Base-by-base conservation (phyloP, 2,113 vertebrate genomes). In the Misgurnus mizolepis region DNA sequence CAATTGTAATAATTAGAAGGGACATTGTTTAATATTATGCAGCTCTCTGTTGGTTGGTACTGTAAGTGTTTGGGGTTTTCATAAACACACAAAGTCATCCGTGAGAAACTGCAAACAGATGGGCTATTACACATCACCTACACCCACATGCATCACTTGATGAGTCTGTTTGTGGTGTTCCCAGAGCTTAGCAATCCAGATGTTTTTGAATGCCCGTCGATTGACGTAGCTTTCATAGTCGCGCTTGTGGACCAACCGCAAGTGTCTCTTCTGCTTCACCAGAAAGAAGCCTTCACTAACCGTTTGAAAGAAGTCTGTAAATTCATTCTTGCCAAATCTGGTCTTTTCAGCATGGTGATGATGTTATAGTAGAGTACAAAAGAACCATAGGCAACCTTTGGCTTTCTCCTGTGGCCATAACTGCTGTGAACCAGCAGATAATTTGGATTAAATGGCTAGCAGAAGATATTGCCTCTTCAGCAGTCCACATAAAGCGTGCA, bases 11-110 rank as follows among this genome's bases (percentile, higher is more conserved):
- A 39, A 39, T 39, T 39, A 49, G 58, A 17, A 64, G 22, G 41
- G 15, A 75, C 18, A 9, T 49, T 27, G 40, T 75, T 75, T 73
- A 73, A 45, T 73, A 39, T 70, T 34, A 43, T 10, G 60, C 14
- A 15, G 27, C 73, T 4, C 72, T 22, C 12, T 49, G 58, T 45
- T 27, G 43, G 47, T 22, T 68, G 47, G 47, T 4, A 1, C 27
- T 34, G 27, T 2, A 34, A 7, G 34, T 8, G 15, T 45, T 75
- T 64, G 11, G 18, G n/a, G 40, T 22, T 12, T 14, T 15, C 40
- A n/a, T 75, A 41, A 10, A 75, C 47, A 64, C 43, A 75, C 72
- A 64, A 22, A 62, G 41, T 60, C 34, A 4, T 64, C 22, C 3
- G 43, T 62, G 72, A 75, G 43, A 47, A 34, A 60, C 41, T 22